Conservation (phyloP, 2,797 vertebrate species). For the Pygocentrus nattereri region DNA sequence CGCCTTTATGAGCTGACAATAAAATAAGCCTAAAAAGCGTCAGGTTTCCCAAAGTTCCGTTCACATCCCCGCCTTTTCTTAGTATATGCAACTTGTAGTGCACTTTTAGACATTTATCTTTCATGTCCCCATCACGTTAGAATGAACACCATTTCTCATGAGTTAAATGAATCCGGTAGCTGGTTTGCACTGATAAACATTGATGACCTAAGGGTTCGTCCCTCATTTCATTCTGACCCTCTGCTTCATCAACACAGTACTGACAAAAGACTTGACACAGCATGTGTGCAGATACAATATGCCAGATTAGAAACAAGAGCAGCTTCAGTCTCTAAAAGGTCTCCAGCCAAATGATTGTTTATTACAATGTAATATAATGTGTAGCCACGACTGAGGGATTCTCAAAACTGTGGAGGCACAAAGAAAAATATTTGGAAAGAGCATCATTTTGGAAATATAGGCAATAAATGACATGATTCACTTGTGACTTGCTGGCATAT, state of each 20-base stretch:
- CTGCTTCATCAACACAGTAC: constrained; percentile 41
- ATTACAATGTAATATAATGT: background rate
- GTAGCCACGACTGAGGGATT: background rate
- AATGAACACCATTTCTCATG: constrained; percentile 62
- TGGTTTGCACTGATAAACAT: constrained; percentile 61
- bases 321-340: background rate
- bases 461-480: too few species aligned
- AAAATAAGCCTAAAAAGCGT: constrained; percentile 60
- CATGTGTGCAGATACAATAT: background rate
- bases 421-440: background rate
- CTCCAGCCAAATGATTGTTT: background rate
- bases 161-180: background rate
- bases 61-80: constrained; percentile 40
- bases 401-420: background rate
- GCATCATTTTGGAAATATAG: background rate
- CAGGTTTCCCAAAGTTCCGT: constrained; percentile 57
- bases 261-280: background rate
- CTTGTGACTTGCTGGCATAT: background rate
- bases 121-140: constrained; percentile 63
- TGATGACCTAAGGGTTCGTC: background rate
- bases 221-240: background rate
- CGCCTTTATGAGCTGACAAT: constrained; percentile 45
- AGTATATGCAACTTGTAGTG: background rate
- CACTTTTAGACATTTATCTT: constrained; percentile 54
- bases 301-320: background rate